Conservation (phyloP, 2,888 invertebrate genomes). For the Atethmia centrago region DNA sequence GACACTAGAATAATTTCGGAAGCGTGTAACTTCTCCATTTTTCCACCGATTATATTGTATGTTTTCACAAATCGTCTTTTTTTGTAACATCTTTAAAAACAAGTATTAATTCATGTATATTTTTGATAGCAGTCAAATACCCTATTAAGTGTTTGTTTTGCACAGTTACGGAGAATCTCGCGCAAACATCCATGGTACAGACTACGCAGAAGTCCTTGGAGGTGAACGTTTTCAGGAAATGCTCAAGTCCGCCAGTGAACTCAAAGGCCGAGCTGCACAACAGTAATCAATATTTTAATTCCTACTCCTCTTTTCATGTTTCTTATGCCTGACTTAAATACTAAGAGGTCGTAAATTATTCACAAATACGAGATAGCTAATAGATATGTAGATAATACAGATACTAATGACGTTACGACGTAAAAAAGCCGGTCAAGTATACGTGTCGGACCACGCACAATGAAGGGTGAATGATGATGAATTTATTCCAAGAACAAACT, state of each 20-base stretch:
- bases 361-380: neutral
- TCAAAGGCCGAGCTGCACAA: slow-evolving; percentile 16
- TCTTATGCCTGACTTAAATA: neutral
- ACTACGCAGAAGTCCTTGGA: slow-evolving; percentile 36
- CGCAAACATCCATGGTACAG: slow-evolving; percentile 20
- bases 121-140: neutral
- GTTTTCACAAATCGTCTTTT: neutral
- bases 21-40: neutral
- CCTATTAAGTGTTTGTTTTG: neutral
- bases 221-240: slow-evolving; percentile 20
- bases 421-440: too few species aligned
- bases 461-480: too few species aligned
- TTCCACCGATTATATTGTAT: neutral
- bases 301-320: neutral
- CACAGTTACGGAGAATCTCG: slow-evolving; percentile 32
- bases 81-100: neutral
- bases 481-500: too few species aligned
- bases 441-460: too few species aligned
- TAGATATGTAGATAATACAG: too few species aligned
- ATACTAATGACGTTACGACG: neutral
- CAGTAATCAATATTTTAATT: slow-evolving; percentile 24
- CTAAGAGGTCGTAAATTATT: neutral
- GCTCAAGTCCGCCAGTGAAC: neutral
- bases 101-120: neutral
- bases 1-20: neutral